Percentiles rank a stretch among this genome's conserved stretches.
These are phyloP conservation scores for Bovichtus variegatus DNA, from an alignment of 2,797 vertebrate species.

Conservation along the genomic window DNA sequence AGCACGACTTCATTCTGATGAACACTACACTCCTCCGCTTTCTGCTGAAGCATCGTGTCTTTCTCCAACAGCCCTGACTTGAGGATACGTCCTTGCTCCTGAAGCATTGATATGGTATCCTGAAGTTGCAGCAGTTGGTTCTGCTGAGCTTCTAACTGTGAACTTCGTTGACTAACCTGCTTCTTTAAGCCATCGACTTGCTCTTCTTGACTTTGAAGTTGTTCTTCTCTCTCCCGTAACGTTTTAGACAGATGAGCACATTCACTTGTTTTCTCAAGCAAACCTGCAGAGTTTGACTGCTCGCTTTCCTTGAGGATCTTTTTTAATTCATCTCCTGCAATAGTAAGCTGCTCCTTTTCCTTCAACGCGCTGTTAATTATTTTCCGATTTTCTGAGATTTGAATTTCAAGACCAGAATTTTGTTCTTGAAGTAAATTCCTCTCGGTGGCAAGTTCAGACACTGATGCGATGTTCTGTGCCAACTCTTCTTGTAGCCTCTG, in stretches of 20 bases:
- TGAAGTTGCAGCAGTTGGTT: constrained; percentile 79
- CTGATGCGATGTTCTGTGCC: constrained; percentile 62
- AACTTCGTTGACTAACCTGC: constrained; percentile 74
- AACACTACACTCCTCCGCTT: constrained; percentile 68
- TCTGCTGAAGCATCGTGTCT: constrained; percentile 81
- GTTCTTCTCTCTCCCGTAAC: constrained; percentile 80
- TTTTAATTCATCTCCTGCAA: constrained; percentile 77
- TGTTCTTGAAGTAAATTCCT: constrained; percentile 76
- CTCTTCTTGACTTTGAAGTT: constrained; percentile 70
- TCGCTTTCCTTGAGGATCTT: constrained; percentile 78
- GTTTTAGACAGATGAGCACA: constrained; percentile 78
- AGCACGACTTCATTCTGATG: constrained; percentile 69
- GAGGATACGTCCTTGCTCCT: constrained; percentile 84
- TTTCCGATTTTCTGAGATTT: constrained; percentile 79
- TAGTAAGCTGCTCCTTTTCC: constrained; percentile 82
- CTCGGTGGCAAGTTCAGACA: constrained; percentile 72
- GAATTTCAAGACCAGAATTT: constrained; percentile 66
- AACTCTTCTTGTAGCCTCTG: constrained; percentile 82
- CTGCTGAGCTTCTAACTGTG: constrained; percentile 75
- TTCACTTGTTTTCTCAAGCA: constrained; percentile 85
- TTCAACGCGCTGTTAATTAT: constrained; percentile 71
- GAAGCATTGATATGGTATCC: constrained; percentile 81
- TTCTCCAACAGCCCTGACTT: constrained; percentile 85
- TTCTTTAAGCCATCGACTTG: constrained; percentile 73
- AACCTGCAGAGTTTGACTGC: constrained; percentile 69